Conservation (phyloP, 2,888 invertebrate genomes). For the Drosophila nr. perissopoda region DNA sequence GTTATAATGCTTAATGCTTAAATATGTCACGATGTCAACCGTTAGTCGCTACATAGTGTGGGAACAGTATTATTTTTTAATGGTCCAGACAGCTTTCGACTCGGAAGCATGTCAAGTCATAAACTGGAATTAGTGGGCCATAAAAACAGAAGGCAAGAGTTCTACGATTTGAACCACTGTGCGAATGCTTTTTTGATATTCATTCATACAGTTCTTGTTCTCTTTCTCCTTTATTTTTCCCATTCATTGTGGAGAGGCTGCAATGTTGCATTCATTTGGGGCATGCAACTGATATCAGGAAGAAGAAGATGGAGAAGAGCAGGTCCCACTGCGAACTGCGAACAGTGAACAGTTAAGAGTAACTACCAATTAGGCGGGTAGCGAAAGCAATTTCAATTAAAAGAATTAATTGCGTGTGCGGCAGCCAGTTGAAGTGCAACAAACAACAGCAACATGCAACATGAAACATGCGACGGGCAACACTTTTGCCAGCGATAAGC, state of each 20-base stretch:
- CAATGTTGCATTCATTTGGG: slow-evolving; percentile 67
- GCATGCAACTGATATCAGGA: slow-evolving; percentile 69
- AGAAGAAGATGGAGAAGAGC: slow-evolving; percentile 7
- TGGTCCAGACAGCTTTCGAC: slow-evolving; percentile 10
- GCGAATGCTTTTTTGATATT: slow-evolving; percentile 54
- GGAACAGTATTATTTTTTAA: background rate
- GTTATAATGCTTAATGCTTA: background rate
- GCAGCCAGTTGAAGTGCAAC: slow-evolving; percentile 64
- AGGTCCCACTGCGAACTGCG: slow-evolving; percentile 6
- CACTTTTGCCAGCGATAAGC: slow-evolving; percentile 61
- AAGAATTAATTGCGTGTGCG: slow-evolving; percentile 76
- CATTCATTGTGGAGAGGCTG: slow-evolving; percentile 50
- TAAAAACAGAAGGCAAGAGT: slow-evolving; percentile 20
- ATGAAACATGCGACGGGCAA: slow-evolving; percentile 37
- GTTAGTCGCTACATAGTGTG: background rate
- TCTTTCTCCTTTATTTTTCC: slow-evolving; percentile 27
- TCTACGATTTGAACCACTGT: slow-evolving; percentile 33
- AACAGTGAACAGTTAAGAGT: slow-evolving; percentile 48
- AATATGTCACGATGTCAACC: slow-evolving; percentile 8
- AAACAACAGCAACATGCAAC: slow-evolving; percentile 6
- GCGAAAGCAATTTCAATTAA: slow-evolving; percentile 79
- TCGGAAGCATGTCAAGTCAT: slow-evolving; percentile 28
- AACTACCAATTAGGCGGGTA: slow-evolving; percentile 79
- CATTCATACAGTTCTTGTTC: slow-evolving; percentile 47
- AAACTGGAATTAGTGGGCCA: slow-evolving; percentile 37